These are phyloP conservation scores for Morphnarchus princeps DNA, from an alignment of 2,113 vertebrate genomes.

Conservation along the genomic window DNA sequence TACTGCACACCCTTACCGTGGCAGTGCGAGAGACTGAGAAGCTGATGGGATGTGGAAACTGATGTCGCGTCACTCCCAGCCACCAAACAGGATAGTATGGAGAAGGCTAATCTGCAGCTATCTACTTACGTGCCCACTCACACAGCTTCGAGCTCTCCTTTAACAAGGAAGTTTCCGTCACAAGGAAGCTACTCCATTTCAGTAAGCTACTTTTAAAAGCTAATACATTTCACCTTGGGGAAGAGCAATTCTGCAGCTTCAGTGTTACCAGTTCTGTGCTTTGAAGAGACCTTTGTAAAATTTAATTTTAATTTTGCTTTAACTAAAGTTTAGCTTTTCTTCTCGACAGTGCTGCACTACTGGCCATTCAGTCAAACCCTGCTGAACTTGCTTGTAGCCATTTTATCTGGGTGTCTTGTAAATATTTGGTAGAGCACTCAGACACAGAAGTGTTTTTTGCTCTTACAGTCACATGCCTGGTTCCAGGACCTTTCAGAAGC, in stretches of 20 bases:
- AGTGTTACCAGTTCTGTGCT: background rate
- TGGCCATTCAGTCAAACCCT: slow-evolving; percentile 35
- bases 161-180: slow-evolving; percentile 29
- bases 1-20: rapidly evolving
- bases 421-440: slow-evolving; percentile 49
- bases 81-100: background rate
- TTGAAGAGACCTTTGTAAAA: background rate
- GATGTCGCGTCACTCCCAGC: background rate
- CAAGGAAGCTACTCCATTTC: slow-evolving; percentile 58
- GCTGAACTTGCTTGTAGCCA: slow-evolving; percentile 40
- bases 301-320: background rate
- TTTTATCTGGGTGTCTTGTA: slow-evolving; percentile 54
- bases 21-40: background rate
- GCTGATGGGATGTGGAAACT: background rate
- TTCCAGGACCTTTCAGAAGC: slow-evolving; percentile 66
- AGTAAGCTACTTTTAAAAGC: slow-evolving; percentile 35
- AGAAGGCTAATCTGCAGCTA: background rate
- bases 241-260: slow-evolving; percentile 29
- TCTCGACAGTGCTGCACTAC: background rate
- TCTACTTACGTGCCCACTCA: background rate
- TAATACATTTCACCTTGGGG: background rate
- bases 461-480: slow-evolving; percentile 55
- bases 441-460: slow-evolving; percentile 32
- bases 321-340: background rate
- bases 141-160: background rate